Percentiles rank a stretch among this genome's conserved stretches.
Conservation (phyloP, 1,140 invertebrate species). For the Aleiodes sp. region DNA sequence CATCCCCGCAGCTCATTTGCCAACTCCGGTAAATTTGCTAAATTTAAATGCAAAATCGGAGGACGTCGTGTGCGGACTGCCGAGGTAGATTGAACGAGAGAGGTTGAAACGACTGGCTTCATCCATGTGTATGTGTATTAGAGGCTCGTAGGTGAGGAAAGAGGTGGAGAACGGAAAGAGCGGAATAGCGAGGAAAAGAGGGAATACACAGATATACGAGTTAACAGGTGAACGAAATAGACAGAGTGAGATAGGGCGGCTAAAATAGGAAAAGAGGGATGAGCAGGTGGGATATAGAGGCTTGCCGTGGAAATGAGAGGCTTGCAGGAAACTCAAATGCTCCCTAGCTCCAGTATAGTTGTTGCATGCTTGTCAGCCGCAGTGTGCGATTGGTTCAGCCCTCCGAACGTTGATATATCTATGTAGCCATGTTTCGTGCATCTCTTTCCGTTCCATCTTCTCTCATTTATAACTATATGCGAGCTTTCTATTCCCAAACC, state of each 20-base stretch:
- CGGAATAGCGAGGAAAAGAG: conserved; percentile 15
- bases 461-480: conserved; percentile 14
- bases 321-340: conserved; percentile 57
- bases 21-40: conserved; percentile 63
- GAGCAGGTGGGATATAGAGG: conserved; percentile 1
- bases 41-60: conserved; percentile 66
- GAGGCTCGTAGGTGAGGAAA: conserved; percentile 3
- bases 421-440: conserved; percentile 30
- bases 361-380: conserved; percentile 55
- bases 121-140: conserved; percentile 37
- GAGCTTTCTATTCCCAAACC: conserved; percentile 31
- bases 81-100: conserved; percentile 37
- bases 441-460: conserved; percentile 33
- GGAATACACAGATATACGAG: background rate
- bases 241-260: conserved; percentile 34
- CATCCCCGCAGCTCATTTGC: conserved; percentile 63
- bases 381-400: conserved; percentile 57
- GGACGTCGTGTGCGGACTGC: conserved; percentile 23
- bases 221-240: conserved; percentile 30
- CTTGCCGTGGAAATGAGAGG: conserved; percentile 3
- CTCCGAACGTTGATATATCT: conserved; percentile 22
- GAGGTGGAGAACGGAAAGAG: conserved; percentile 16
- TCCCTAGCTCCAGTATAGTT: conserved; percentile 60
- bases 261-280: conserved; percentile 33
- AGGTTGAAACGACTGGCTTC: conserved; percentile 16